Base-by-base conservation (phyloP, 2,797 vertebrate species). In the Acanthornis magna region DNA sequence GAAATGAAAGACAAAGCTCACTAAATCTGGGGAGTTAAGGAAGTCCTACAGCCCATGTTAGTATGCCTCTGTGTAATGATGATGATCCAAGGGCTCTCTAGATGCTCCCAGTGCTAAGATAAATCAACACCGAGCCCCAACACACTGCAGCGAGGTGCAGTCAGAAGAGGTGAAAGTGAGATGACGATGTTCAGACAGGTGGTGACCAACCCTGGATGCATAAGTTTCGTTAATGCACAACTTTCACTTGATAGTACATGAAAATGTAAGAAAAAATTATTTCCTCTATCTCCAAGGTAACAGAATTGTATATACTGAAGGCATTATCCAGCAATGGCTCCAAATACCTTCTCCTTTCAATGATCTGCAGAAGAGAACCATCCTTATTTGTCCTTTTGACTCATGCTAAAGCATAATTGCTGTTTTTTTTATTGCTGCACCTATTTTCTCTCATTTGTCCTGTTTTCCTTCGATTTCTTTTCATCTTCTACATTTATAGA, bases 381-480 rank as follows among this genome's bases (percentile, higher is more conserved):
- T 76, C 32, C 75, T 83, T 10, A 0, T 86, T 76, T 66, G 58
- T 84, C 85, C 62, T 94, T 85, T 78, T 82, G 85, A 93, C 43
- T 93, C 77, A 90, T 21, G 27, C 55, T 72, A 30, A 91, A 95
- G 76, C 23, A 38, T 70, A 84, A 90, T 20, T 86, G 43, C 50
- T 80, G 45, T 32, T 77, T 88, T 83, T 89, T 68, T 68, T 34
- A 91, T 29, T 82, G 53, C 63, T 77, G 75, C 51, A 76, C 29
- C 40, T 53, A 73, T 90, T 76, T 91, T 88, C 80, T 88, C 70
- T 78, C n/a, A 58, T 73, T 76, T 63, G 25, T 55, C 73, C 70
- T 91, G 73, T 84, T 94, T 92, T 83, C 53, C 48, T 63, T 74
- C 60, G 27, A 55, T 74, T 89, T 89, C 43, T 81, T 86, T 66